Base-by-base conservation (phyloP, 2,888 invertebrate species). In the Bombylius major region DNA sequence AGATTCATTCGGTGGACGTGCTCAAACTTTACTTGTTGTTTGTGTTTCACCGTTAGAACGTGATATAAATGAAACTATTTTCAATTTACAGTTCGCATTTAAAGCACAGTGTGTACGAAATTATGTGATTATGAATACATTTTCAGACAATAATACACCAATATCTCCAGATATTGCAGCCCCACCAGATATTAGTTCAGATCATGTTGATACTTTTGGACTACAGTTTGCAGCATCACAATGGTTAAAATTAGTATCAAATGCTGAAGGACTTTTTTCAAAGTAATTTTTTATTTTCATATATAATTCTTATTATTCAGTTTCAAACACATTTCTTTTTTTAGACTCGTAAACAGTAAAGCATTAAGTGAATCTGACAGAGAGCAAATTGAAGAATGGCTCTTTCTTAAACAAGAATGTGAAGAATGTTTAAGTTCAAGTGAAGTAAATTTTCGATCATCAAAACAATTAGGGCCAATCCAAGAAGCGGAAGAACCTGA, bases 361-460 rank as follows among this genome's bases (percentile, higher is more conserved):
- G 78, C 81, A n/a, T 69, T 90, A 55, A 80, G 83, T 12, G 84
- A 85, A 54, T 75, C 80, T 58, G 87, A 89, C 67, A 80, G 84
- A 61, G 86, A 86, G 65, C 87, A 87, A 62, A 83, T 85, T 50
- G 81, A 87, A 66, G 86, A 88, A 63, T 91, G 91, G 91, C 75
- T 91, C 23, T 88, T 86, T 65, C 75, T 89, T 59, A 90, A 90
- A 67, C 89, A 89, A 63, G 91, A 91, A 71, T 90, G 89, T 71
- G 89, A 90, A 70, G 89, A 90, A 67, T 89, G 89, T 68, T 78
- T 73, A 4, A 73, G 72, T 54, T 72, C 73, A 3, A 71, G 67
- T 14, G 73, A 72, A 60, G 67, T 65, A 0, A 62, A 70, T 55
- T 69, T 70, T 8, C 66, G 65, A 1, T 54, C 52, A 49, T 68